Base-by-base conservation (phyloP, 2,113 vertebrate genomes). In the Cinclus cinclus region DNA sequence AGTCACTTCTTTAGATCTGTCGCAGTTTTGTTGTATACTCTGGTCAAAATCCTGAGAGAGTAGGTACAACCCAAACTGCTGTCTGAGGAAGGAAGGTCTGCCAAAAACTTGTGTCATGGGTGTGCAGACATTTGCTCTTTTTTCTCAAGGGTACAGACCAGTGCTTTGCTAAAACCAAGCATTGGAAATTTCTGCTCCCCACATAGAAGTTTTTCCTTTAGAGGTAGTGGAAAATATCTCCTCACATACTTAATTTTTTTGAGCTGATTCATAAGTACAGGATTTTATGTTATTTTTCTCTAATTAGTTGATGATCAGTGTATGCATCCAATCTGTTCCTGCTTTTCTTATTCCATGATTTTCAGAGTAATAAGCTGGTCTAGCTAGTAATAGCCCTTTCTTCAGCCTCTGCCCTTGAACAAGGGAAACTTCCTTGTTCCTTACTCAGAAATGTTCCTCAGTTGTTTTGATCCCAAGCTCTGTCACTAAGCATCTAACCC, bases 81-180 rank as follows among this genome's bases (percentile, higher is more conserved):
- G 59, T 33, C 47, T 56, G 73, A 85, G 73, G 33, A 90, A 42
- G 83, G 33, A 70, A 78, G 30, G 42, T 62, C 90, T 92, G 71
- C 55, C 92, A 94, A 77, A 86, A 92, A 35, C 33, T 78, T 44
- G 42, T 86, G 59, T 67, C 69, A 75, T 77, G 65, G 33, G 27
- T 87, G 50, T 90, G 59, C 90, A 92, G 73, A 88, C 50, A 74
- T 89, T 89, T 75, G 35, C 56, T 75, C 22, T 95, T 86, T 83
- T 83, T 83, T 89, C 92, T 88, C 88, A 58, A 58, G 67, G 23
- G 63, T 95, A 15, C 63, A 62, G 83, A 64, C 42, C 49, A 85
- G 41, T 62, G 70, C 25, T 58, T 81, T 94, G 55, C 27, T 93
- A 47, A 86, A 30, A 25, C 17, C 50, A 83, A 67, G 27, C 39